Evolutionary conservation across 2,888 invertebrate species (phyloP).

Genomic region (Incurvaria masculella): DNA sequence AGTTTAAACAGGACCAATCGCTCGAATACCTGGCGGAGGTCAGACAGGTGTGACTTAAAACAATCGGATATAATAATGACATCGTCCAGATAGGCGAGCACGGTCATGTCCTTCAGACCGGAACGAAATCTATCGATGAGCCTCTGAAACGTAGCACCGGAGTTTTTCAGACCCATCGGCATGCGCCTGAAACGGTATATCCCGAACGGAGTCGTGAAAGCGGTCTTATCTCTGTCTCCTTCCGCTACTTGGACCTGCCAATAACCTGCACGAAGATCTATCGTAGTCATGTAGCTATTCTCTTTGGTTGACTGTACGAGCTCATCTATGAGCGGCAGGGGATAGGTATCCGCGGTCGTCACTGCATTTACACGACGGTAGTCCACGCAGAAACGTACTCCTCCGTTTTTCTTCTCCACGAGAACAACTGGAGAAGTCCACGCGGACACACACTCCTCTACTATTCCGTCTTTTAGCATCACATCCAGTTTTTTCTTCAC

Average conservation of each 20-base stretch:
- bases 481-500: constrained; percentile 6
- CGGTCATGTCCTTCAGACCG: constrained; percentile 11
- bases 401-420: too few species aligned
- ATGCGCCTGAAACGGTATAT: constrained; percentile 22
- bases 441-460: too few species aligned
- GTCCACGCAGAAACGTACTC: too few species aligned
- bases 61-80: constrained; percentile 5
- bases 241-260: constrained; percentile 19
- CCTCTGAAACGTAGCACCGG: constrained; percentile 23
- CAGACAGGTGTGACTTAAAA: too few species aligned
- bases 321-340: constrained; percentile 13
- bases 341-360: constrained; percentile 22
- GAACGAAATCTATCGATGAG: constrained; percentile 21
- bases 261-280: constrained; percentile 24
- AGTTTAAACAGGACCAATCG: too few species aligned
- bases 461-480: too few species aligned
- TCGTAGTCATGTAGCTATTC: constrained; percentile 18
- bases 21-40: too few species aligned
- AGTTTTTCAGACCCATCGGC: constrained; percentile 25
- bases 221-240: constrained; percentile 22
- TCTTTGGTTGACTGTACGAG: constrained; percentile 19
- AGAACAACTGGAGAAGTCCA: too few species aligned
- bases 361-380: constrained; percentile 18
- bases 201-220: constrained; percentile 25
- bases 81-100: constrained; percentile 18